Evolutionary conservation across 2,797 vertebrate genomes (phyloP).

Genomic region (Ispidina picta): DNA sequence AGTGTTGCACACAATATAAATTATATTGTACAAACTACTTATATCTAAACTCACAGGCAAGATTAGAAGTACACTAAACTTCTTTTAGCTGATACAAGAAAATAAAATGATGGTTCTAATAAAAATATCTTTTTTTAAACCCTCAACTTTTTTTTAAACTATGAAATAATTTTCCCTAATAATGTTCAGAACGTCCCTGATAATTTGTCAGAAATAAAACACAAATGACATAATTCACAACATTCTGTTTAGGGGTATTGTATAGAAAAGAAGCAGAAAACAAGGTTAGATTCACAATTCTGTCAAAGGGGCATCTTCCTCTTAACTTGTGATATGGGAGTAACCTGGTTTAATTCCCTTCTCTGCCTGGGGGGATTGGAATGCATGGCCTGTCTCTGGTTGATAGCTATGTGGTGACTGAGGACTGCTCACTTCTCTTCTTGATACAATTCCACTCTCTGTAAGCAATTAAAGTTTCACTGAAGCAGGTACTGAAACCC

Average conservation of each 20-base stretch:
- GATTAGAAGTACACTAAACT: background rate
- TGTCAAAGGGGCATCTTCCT: background rate
- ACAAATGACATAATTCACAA: background rate
- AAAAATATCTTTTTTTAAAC: background rate
- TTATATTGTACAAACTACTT: background rate
- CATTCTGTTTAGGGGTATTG: background rate
- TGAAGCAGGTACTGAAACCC: constrained; percentile 39
- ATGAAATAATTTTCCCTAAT: background rate
- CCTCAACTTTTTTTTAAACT: background rate
- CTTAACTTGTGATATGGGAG: constrained; percentile 11
- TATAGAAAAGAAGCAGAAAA: background rate
- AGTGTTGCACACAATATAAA: background rate
- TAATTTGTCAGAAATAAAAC: background rate
- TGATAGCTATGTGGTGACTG: background rate
- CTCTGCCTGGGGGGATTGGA: constrained; percentile 18
- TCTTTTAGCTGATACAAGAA: background rate
- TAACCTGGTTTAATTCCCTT: constrained; percentile 56
- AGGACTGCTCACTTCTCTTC: background rate
- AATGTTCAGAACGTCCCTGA: background rate
- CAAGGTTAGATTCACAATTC: constrained; percentile 30
- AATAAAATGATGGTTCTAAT: background rate
- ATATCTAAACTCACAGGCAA: background rate
- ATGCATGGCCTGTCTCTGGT: background rate
- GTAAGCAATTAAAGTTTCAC: constrained; percentile 21
- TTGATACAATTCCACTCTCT: background rate